Conservation (phyloP, 2,888 invertebrate species). For the Parnassius smintheus region DNA sequence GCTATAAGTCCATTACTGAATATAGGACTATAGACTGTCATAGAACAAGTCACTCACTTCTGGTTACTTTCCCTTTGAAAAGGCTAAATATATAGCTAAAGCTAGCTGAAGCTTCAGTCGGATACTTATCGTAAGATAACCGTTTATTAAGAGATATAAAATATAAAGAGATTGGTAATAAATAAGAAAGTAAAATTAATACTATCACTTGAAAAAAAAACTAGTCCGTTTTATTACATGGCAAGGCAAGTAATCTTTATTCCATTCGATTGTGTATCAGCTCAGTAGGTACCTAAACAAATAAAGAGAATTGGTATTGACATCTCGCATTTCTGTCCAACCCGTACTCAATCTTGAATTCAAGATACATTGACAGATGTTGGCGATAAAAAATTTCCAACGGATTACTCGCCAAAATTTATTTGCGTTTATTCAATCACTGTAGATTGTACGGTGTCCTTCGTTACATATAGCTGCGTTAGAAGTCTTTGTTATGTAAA, state of each 20-base stretch:
- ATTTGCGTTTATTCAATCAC: slow-evolving; percentile 9
- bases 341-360: slow-evolving; percentile 15
- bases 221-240: not conserved
- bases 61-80: too few species aligned
- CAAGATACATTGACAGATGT: slow-evolving; percentile 13
- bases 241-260: slow-evolving; percentile 17
- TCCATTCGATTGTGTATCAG: slow-evolving; percentile 15
- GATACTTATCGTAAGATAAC: too few species aligned
- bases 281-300: slow-evolving; percentile 14
- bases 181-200: too few species aligned
- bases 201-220: slow-evolving; percentile 1
- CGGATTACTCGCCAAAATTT: slow-evolving; percentile 8
- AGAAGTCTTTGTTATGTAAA: too few species aligned
- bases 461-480: too few species aligned
- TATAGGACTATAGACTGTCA: too few species aligned
- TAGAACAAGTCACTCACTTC: too few species aligned
- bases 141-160: too few species aligned
- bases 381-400: slow-evolving; percentile 1
- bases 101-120: too few species aligned
- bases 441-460: slow-evolving; percentile 3
- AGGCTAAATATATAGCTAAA: too few species aligned
- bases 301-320: slow-evolving; percentile 25
- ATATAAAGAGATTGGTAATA: too few species aligned
- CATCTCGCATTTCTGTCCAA: slow-evolving; percentile 19
- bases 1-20: too few species aligned